phyloP scores from a whole-genome alignment of 1,140 invertebrate species.

The Sycophaga agraensis region DNA sequence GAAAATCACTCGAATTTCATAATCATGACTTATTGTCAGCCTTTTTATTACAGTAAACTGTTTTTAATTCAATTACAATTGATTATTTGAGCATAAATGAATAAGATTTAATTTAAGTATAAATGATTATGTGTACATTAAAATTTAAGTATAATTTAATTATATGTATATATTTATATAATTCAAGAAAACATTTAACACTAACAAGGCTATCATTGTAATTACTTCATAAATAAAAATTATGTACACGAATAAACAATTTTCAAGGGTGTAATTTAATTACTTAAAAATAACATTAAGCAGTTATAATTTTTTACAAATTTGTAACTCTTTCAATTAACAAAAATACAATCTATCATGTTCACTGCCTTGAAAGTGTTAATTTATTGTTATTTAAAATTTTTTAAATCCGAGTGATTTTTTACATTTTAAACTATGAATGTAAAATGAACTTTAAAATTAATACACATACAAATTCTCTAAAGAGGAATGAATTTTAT shows the following conservation, averaged over 20 bases:
- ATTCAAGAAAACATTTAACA: no score
- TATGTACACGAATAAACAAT: no score
- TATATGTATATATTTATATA: not conserved
- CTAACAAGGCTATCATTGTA: no score
- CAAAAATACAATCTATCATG: no score
- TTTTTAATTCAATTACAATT: not conserved
- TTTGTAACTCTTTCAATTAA: no score
- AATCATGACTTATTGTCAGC: not conserved
- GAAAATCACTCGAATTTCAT: constrained; percentile 5
- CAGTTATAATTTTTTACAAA: no score
- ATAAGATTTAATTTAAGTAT: not conserved
- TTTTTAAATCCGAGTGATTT: constrained; percentile 11
- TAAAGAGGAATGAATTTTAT: not conserved
- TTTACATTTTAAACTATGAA: constrained; percentile 1
- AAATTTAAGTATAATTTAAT: not conserved
- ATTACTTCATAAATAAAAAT: no score
- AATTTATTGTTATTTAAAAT: not conserved
- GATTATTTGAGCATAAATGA: not conserved
- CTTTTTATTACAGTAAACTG: not conserved
- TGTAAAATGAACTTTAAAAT: not conserved
- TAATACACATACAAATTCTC: not conserved
- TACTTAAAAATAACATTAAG: no score
- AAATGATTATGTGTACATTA: not conserved
- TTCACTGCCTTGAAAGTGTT: no score
- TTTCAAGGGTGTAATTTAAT: no score